Evolutionary conservation across 1,140 invertebrate species (phyloP).

Genomic region (Drosophila kohkoa): DNA sequence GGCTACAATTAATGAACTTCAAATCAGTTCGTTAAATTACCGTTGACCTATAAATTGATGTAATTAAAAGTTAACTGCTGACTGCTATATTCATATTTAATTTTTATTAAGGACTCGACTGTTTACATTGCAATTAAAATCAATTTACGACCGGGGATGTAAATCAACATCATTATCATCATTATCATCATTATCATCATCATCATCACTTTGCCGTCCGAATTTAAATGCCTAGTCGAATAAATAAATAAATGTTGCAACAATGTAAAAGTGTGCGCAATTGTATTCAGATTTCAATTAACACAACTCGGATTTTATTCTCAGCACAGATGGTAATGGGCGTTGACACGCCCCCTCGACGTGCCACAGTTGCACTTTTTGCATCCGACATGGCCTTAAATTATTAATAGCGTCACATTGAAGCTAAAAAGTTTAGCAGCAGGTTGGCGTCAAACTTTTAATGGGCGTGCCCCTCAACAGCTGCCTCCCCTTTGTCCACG

Average conservation of each 20-base stretch:
- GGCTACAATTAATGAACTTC: background rate
- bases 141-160: constrained; percentile 26
- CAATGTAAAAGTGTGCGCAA: constrained; percentile 30
- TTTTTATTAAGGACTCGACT: constrained; percentile 46
- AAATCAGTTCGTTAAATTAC: constrained; percentile 3
- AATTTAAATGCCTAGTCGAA: constrained; percentile 16
- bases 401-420: constrained; percentile 61
- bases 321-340: background rate
- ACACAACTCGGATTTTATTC: constrained; percentile 41
- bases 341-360: background rate
- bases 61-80: constrained; percentile 54
- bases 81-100: constrained; percentile 43
- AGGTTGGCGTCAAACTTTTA: constrained; percentile 63
- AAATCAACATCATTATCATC: constrained; percentile 22
- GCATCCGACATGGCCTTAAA: constrained; percentile 44
- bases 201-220: constrained; percentile 8
- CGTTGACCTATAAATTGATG: constrained; percentile 31
- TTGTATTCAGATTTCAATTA: constrained; percentile 51
- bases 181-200: constrained; percentile 28
- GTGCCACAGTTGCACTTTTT: constrained; percentile 53
- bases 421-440: constrained; percentile 60
- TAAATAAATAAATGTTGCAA: constrained; percentile 47
- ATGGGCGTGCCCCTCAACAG: constrained; percentile 50
- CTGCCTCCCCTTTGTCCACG: background rate
- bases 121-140: constrained; percentile 57